Evolutionary conservation across 2,797 vertebrate species (phyloP).

Genomic region (Parauchenoglanis ngamensis): DNA sequence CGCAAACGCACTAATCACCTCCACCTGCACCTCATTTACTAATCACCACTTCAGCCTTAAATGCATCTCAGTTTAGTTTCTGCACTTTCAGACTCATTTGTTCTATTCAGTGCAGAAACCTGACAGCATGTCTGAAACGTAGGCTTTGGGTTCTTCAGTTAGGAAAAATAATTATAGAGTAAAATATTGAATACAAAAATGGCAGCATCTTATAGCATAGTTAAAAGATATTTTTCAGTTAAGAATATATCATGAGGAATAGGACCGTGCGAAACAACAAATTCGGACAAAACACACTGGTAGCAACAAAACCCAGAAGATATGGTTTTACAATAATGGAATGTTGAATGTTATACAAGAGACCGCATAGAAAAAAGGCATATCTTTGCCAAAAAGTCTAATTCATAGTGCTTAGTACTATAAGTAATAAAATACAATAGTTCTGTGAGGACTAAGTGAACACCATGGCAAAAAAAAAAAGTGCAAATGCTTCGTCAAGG

Average conservation of each 20-base stretch:
- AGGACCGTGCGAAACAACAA: not conserved
- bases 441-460: not conserved
- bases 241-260: not conserved
- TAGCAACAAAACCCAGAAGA: too few relatives aligned
- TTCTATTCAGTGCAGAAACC: not conserved
- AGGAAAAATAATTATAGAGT: too few relatives aligned
- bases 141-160: not conserved
- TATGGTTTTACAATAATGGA: not conserved
- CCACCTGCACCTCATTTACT: not conserved
- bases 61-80: not conserved
- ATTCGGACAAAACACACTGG: too few relatives aligned
- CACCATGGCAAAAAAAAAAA: not conserved
- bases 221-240: not conserved
- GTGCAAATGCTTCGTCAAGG: not conserved
- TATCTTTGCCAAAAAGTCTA: not conserved
- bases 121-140: not conserved
- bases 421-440: not conserved
- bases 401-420: not conserved
- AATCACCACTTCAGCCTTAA: constrained; percentile 1
- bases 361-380: not conserved
- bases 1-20: not conserved
- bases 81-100: not conserved
- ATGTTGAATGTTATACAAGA: not conserved
- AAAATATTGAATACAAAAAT: too few relatives aligned
- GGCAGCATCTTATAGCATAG: not conserved